Conservation (phyloP, 1,140 invertebrate species). For the Caenorhabditis briggsae region DNA sequence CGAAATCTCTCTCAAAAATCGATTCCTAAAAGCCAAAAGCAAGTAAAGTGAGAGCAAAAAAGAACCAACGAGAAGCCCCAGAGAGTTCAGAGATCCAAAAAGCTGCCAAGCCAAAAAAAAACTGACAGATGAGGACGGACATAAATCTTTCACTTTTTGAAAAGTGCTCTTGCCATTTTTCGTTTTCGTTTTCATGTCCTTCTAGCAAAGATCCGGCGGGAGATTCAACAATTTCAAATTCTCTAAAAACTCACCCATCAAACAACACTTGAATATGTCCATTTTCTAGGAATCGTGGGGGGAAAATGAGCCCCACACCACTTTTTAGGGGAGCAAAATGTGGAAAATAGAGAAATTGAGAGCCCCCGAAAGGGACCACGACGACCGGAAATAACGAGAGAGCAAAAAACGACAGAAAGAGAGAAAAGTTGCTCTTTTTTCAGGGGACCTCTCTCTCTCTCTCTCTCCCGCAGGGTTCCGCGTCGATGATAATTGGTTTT, state of each 20-base stretch:
- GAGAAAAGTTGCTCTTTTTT: conserved; percentile 20
- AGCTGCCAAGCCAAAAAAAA: too few species aligned
- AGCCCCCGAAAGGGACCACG: conserved; percentile 1
- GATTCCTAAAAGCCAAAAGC: too few species aligned
- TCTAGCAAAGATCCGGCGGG: too few species aligned
- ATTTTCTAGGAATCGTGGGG: background rate
- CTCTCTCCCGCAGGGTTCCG: background rate
- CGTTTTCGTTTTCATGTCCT: too few species aligned
- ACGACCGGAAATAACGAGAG: conserved; percentile 40
- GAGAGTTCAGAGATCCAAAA: too few species aligned
- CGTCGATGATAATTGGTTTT: conserved; percentile 52
- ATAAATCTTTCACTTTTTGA: too few species aligned
- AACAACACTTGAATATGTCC: conserved; percentile 27
- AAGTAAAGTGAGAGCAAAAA: too few species aligned
- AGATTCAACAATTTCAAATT: background rate
- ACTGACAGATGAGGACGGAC: background rate
- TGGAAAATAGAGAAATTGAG: conserved; percentile 25
- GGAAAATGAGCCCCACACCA: background rate
- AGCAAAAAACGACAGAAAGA: background rate
- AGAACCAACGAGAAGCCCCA: too few species aligned
- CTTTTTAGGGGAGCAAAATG: background rate
- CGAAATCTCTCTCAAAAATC: too few species aligned
- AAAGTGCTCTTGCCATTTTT: too few species aligned
- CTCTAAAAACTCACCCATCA: background rate
- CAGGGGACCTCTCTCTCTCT: background rate